Conservation (phyloP, 2,113 vertebrate species). For the Vidua chalybeata region DNA sequence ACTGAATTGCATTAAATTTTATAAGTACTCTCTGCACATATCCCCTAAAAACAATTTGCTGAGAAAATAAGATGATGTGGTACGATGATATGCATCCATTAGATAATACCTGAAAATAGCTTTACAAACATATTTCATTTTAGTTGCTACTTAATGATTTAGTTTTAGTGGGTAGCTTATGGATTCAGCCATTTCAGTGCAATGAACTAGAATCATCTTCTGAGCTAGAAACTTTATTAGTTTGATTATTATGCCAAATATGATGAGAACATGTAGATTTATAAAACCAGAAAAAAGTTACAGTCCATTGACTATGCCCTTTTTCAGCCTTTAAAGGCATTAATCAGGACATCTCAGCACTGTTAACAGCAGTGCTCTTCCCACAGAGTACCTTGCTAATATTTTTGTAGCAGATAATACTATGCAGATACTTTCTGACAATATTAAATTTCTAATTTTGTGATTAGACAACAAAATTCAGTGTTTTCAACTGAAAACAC, state of each 20-base stretch:
- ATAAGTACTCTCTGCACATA: slow-evolving; percentile 62
- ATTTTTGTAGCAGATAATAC: not conserved
- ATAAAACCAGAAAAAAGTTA: slow-evolving; percentile 45
- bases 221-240: slow-evolving; percentile 61
- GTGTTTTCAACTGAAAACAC: not conserved
- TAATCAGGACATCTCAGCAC: not conserved
- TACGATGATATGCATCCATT: slow-evolving; percentile 47
- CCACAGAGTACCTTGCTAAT: not conserved
- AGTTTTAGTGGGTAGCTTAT: slow-evolving; percentile 52
- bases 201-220: slow-evolving; percentile 44
- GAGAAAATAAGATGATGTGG: slow-evolving; percentile 68
- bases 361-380: not conserved
- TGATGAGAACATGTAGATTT: slow-evolving; percentile 37
- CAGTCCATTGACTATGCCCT: slow-evolving; percentile 22
- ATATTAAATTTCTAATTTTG: not conserved
- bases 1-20: slow-evolving; percentile 69
- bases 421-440: not conserved
- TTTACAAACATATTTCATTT: slow-evolving; percentile 70
- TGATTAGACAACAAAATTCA: not conserved
- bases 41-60: slow-evolving; percentile 68
- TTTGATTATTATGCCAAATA: slow-evolving; percentile 67
- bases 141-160: slow-evolving; percentile 67
- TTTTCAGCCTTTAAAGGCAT: slow-evolving; percentile 1
- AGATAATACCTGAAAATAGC: slow-evolving; percentile 63
- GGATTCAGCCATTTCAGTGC: slow-evolving; percentile 42